Base-by-base conservation (phyloP, 1,140 invertebrate genomes). In the Luehdorfia chinensis region DNA sequence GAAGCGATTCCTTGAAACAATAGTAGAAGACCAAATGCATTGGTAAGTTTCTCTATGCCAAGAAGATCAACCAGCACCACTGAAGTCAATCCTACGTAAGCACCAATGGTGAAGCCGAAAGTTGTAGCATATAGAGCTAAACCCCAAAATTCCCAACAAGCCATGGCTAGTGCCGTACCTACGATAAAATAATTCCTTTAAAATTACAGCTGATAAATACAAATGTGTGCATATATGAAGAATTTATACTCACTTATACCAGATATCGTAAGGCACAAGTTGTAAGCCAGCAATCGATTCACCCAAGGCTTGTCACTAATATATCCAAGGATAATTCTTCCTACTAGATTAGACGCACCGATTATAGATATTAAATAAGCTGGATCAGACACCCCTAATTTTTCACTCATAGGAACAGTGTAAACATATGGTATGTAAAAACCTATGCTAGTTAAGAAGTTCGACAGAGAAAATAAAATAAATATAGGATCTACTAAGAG, bases 351-450 rank as follows among this genome's bases (percentile, higher is more conserved):
- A 7, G 94, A 92, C 27, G 94, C 91, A n/a, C 96, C 95, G 54
- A 97, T 94, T 27, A 94, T 88, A 14, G 93, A 88, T 27, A 97
- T 84, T 41, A 97, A 84, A 60, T 91, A 92, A 89, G 34, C 90
- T 59, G 36, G 89, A 77, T 55, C 89, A 74, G 80, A 55, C 7
- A 96, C 88, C 0, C 85, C 84, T 31, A 91, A 59, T 4, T 89
- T 74, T 41, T 91, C 83, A 2, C 93, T 92, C 79, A 92, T 90
- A 31, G 92, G 87, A 49, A 92, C 91, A 27, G 95, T 89, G 80
- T 94, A 96, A 55, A 98, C 89, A 87, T 97, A 95, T 44, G 97
- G 97, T 65, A 98, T 92, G 79, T 98, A 97, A 88, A 98, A 99
- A 19, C 97, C 97, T 59, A 99, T 94, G 72, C 95, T 97, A 4